Percentiles rank a stretch among this genome's conserved stretches.
phyloP scores from a whole-genome alignment of 53 echinoderm and acorn worm species.

The Stichopus horrens region DNA sequence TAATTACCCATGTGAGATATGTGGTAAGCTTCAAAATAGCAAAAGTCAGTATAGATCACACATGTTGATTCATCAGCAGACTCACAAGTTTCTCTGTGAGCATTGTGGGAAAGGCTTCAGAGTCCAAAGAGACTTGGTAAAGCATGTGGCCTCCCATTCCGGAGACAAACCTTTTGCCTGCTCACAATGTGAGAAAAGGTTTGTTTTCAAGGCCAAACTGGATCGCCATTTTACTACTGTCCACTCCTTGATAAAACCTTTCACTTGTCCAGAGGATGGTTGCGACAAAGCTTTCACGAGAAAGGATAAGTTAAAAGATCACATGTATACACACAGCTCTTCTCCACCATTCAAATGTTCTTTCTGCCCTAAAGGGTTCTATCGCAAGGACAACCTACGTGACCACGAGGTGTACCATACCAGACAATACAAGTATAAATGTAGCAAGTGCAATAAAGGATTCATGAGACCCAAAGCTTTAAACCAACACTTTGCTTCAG shows the following conservation, averaged over 20 bases:
- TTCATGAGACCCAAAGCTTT: slow-evolving; percentile 90
- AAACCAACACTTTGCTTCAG: slow-evolving; percentile 61
- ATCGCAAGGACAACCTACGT: slow-evolving; percentile 78
- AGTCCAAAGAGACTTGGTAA: slow-evolving; percentile 78
- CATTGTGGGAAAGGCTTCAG: slow-evolving; percentile 83
- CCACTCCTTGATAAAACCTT: slow-evolving; percentile 73
- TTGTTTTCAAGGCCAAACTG: slow-evolving; percentile 82
- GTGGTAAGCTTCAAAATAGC: slow-evolving; percentile 76
- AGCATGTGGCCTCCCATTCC: slow-evolving; percentile 76
- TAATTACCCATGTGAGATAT: slow-evolving; percentile 66
- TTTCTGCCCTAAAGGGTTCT: slow-evolving; percentile 84
- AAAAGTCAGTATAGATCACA: slow-evolving; percentile 85
- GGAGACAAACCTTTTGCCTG: slow-evolving; percentile 72
- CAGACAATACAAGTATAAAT: slow-evolving; percentile 76
- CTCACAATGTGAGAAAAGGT: slow-evolving; percentile 72
- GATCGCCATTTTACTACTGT: slow-evolving; percentile 80
- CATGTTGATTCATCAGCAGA: slow-evolving; percentile 68
- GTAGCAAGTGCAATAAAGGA: slow-evolving; percentile 74
- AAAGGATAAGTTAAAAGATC: slow-evolving; percentile 89
- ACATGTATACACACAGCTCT: slow-evolving; percentile 73
- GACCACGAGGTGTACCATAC: slow-evolving; percentile 91
- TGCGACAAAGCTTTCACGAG: slow-evolving; percentile 85
- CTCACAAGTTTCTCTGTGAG: slow-evolving; percentile 78
- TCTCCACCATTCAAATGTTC: slow-evolving; percentile 65
- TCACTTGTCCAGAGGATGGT: slow-evolving; percentile 56